These are phyloP conservation scores for Pelodiscus sinensis DNA, from an alignment of 2,113 vertebrate species.

Conservation along the genomic window DNA sequence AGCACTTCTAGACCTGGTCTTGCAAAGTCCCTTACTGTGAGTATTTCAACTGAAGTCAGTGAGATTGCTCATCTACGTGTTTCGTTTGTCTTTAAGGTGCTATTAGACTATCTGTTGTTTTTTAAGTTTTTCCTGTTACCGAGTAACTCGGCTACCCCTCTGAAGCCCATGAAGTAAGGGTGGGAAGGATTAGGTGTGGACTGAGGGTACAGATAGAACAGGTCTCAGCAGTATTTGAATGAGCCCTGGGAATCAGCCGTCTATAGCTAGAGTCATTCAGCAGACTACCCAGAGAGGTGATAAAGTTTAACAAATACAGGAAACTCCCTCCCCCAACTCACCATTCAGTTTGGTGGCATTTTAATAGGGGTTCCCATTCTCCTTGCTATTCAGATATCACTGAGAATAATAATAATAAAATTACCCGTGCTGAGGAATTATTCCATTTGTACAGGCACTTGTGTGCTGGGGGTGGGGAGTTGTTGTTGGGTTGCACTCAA, in stretches of 20 bases:
- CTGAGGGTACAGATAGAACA: neutral
- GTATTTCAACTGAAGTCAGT: neutral
- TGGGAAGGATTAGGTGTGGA: slow-evolving; percentile 31
- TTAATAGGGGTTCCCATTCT: neutral
- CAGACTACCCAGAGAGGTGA: neutral
- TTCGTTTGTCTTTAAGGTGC: too few species aligned
- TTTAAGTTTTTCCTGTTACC: too few species aligned
- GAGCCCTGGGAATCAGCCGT: neutral
- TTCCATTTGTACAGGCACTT: neutral
- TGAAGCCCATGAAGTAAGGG: slow-evolving; percentile 1
- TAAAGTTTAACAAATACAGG: neutral
- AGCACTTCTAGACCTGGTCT: neutral
- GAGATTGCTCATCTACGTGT: too few species aligned
- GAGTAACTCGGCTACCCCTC: too few species aligned
- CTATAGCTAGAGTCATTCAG: neutral
- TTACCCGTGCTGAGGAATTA: neutral
- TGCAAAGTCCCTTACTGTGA: neutral
- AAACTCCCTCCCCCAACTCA: neutral
- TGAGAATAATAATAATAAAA: neutral
- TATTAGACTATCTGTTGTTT: too few species aligned
- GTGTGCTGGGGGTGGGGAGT: rapidly evolving
- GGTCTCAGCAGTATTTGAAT: neutral
- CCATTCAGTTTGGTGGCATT: neutral
- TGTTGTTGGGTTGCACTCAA: neutral
- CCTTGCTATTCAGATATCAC: rapidly evolving